Evolutionary conservation across 2,113 vertebrate genomes (phyloP).

Genomic region (Phyllostomus discolor): DNA sequence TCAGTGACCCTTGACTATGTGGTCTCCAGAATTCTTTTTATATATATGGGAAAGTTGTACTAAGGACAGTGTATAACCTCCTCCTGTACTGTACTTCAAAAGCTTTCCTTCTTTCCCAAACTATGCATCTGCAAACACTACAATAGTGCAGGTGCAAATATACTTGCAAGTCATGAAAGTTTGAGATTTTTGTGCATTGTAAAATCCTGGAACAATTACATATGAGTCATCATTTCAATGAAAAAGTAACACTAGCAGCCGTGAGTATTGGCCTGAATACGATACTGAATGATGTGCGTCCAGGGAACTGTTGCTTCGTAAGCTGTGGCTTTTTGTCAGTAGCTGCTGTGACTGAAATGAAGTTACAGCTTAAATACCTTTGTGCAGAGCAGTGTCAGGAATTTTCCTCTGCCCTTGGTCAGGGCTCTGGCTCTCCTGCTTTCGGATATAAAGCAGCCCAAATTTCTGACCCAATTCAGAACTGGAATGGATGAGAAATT

Average conservation of each 20-base stretch:
- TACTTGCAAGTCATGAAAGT: conserved; percentile 23
- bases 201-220: conserved; percentile 51
- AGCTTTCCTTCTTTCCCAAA: conserved; percentile 31
- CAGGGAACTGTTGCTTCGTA: conserved; percentile 21
- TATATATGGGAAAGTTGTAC: conserved; percentile 13
- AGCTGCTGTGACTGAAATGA: conserved; percentile 49
- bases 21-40: conserved; percentile 46
- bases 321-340: conserved; percentile 53
- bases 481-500: conserved; percentile 8
- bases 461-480: conserved; percentile 45
- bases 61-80: conserved; percentile 3
- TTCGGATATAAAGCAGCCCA: conserved; percentile 2
- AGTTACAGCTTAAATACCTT: neutral
- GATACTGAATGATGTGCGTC: conserved; percentile 53
- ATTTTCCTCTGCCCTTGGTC: conserved; percentile 28
- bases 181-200: conserved; percentile 44
- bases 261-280: conserved; percentile 15
- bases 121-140: neutral
- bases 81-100: neutral
- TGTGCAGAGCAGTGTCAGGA: neutral
- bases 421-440: neutral
- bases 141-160: conserved; percentile 16
- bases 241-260: conserved; percentile 37
- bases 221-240: conserved; percentile 53
- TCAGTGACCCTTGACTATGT: conserved; percentile 56